Percentiles rank a stretch among this genome's conserved stretches.
phyloP scores from a whole-genome alignment of 2,797 vertebrate species.

The Cyprinella venusta region DNA sequence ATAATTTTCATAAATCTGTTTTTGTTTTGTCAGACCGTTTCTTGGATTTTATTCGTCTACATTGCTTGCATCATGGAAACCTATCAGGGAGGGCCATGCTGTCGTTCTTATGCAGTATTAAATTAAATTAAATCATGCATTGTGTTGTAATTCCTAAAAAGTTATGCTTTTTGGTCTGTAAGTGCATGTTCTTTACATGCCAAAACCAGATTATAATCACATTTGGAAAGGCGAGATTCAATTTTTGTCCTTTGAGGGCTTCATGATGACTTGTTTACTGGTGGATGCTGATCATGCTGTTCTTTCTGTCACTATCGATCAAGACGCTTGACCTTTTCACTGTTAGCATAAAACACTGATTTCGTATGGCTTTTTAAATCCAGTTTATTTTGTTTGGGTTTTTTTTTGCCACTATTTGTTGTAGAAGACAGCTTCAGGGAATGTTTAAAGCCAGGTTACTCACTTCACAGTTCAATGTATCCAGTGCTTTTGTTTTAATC shows the following conservation, averaged over 20 bases:
- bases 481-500: not conserved
- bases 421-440: not conserved
- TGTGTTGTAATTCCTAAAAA: not conserved
- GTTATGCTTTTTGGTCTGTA: not conserved
- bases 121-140: not conserved
- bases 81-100: not conserved
- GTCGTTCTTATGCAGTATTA: not conserved
- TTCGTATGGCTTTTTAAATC: not conserved
- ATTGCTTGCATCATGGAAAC: not conserved
- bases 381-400: not conserved
- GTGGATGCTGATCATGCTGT: not conserved
- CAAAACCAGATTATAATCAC: not conserved
- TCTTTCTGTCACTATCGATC: slow-evolving; percentile 3
- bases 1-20: not conserved
- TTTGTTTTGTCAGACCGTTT: not conserved
- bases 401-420: not conserved
- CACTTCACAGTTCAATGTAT: not conserved
- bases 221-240: not conserved
- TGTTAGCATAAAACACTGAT: not conserved
- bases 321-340: not conserved
- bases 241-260: not conserved
- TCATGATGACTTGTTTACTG: not conserved
- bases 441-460: not conserved
- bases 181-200: not conserved
- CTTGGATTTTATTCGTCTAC: not conserved